Base-by-base conservation (phyloP, 2,113 vertebrate genomes). In the Ia io region DNA sequence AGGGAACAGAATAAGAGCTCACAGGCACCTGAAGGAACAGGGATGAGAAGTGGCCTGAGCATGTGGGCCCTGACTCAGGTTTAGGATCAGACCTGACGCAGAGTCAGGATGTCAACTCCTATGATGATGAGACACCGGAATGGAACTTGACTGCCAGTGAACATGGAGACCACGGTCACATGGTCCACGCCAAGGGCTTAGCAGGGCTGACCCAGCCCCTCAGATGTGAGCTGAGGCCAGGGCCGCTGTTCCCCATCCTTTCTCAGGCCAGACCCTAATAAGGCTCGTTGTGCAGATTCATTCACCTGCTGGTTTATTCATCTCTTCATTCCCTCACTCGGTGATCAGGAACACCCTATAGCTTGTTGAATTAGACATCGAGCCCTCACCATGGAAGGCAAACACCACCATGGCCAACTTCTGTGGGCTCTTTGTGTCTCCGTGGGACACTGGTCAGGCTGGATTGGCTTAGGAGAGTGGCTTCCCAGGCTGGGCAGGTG, bases 271-370 rank as follows among this genome's bases (percentile, higher is more conserved):
- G 51, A 6, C 70, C 23, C 71, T 71, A 0, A 30, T 0, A 1
- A 2, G 2, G 22, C 32, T 49, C 13, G 0, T 32, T 7, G 0
- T 22, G 6, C 28, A 0, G 13, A 1, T 37, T 32, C 56, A 9
- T 0, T 9, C 17, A 9, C 40, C 32, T 5, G 10, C 28, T 53
- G 35, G 23, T 16, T 67, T 51, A 23, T 32, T 30, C 32, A 7
- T 30, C 35, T 5, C 5, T 1, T 2, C 28, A 9, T 30, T 37
- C n/a, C 16, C 11, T 51, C 47, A 37, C 44, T 51, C 5, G 42
- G 12, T 6, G 6, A 2, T 18, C 65, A 23, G 14, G 11, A 16
- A 2, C 18, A 2, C 14, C 3, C 28, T 22, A 30, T 1, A 10
- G 37, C 11, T 35, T 32, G 83, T 70, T 37, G 42, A 4, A 4